Conservation (phyloP, 2,113 vertebrate species). For the Rattus norvegicus region DNA sequence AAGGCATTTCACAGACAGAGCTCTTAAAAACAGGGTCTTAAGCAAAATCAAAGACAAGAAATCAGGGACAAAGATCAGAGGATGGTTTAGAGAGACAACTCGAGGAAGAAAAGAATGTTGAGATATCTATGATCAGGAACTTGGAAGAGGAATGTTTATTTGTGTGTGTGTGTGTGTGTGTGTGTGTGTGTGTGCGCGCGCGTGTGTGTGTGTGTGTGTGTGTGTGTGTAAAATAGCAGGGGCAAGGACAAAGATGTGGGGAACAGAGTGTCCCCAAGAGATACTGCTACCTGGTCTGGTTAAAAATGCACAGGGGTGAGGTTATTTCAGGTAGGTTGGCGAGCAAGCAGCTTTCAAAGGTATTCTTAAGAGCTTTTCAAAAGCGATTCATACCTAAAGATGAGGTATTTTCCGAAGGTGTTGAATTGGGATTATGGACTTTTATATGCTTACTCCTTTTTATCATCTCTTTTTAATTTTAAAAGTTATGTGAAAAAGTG, state of each 20-base stretch:
- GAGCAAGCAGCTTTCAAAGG: not conserved
- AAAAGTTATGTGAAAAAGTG: not conserved
- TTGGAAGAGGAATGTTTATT: not conserved
- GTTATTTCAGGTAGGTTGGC: not conserved
- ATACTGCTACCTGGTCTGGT: not conserved
- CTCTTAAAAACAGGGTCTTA: not conserved
- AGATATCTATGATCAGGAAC: not conserved
- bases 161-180: too few species aligned
- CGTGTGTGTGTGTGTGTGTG: not conserved
- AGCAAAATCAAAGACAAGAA: slow-evolving; percentile 28
- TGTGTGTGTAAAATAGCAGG: not conserved
- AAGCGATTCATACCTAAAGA: slow-evolving; percentile 6
- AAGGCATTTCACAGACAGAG: not conserved
- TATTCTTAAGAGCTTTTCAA: not conserved
- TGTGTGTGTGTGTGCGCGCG: too few species aligned
- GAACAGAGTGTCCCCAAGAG: not conserved
- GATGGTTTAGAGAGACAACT: not conserved
- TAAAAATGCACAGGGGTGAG: not conserved
- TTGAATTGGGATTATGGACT: not conserved
- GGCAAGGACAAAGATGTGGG: not conserved
- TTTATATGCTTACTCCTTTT: not conserved
- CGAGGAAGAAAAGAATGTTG: not conserved
- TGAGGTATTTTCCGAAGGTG: not conserved
- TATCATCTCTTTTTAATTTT: not conserved
- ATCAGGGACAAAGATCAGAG: not conserved